phyloP scores from a whole-genome alignment of 1,140 invertebrate genomes.

The Tetragonula clypearis region DNA sequence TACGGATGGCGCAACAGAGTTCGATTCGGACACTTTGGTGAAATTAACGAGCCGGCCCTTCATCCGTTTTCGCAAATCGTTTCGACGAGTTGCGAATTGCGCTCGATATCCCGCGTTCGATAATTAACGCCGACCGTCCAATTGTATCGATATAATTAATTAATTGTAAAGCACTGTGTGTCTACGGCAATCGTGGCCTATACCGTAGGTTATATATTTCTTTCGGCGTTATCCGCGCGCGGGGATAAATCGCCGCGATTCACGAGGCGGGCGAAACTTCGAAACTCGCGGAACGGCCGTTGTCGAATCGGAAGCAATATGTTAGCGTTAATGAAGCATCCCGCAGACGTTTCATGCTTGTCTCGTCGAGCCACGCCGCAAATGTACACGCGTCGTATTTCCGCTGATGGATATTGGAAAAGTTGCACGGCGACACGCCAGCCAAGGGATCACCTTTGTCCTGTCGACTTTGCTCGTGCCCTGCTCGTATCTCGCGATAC shows the following conservation, averaged over 20 bases:
- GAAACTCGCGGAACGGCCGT: neutral
- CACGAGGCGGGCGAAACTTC: neutral
- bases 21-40: too few species aligned
- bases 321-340: conserved; percentile 52
- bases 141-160: conserved; percentile 14
- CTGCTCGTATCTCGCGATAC: conserved; percentile 38
- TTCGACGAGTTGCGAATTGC: neutral
- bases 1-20: neutral
- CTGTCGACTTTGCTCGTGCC: conserved; percentile 39
- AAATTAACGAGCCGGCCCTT: neutral
- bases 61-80: neutral
- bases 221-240: conserved; percentile 9
- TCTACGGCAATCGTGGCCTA: neutral
- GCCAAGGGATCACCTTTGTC: conserved; percentile 47
- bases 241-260: conserved; percentile 30
- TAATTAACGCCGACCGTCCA: conserved; percentile 1
- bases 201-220: conserved; percentile 20
- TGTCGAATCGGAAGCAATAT: conserved; percentile 33
- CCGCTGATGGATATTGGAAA: conserved; percentile 65
- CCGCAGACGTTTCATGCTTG: conserved; percentile 33
- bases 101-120: neutral
- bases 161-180: neutral
- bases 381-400: conserved; percentile 48
- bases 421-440: conserved; percentile 62
- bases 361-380: conserved; percentile 18